Evolutionary conservation across 2,888 invertebrate genomes (phyloP), one percentile per base, ranked within the genome.

Genomic region (Troides helena): DNA sequence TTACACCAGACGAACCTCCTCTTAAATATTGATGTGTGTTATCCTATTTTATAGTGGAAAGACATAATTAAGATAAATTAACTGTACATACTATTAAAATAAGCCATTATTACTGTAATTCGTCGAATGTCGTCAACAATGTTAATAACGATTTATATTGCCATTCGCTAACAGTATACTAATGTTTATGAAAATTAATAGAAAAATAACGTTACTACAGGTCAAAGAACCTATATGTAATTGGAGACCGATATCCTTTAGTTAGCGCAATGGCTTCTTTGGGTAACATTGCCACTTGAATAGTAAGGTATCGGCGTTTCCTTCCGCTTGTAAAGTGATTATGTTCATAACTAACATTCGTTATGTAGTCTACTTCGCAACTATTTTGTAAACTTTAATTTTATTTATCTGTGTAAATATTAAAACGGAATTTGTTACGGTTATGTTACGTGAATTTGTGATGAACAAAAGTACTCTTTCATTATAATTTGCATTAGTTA

Each of bases 401-500:
- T 43, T 14, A 23, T 46, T 46, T 18, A 50, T 60, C 60, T 60
- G 50, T n/a, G n/a, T 18, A 23, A 23, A 56, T 14, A 53, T 66
- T 62, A 36, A 43, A 62, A 63, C n/a, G 7, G 23, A 25, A 39
- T 56, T 67, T 25, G 56, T n/a, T 23, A n/a, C 58, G 21, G 46
- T 30, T 46, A 6, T 12, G 6, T 62, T 65, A 66, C 62, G 62
- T 59, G 30, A 63, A 60, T 39, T 43, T 17, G 5, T 10, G 14
- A 67, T 59, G 60, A 50, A 69, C 62, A 18, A 53, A 66, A 25
- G 66, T 62, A 23, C 30, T 43, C 60, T 64, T 70, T 62, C 66
- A 65, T 50, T 39, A 62, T 65, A 69, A 69, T 69, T 62, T 60
- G 53, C 63, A 63, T 70, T 57, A 46, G 63, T 67, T 70, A 70